phyloP scores from a whole-genome alignment of 2,797 vertebrate species.

The Sebastes oblongus region DNA sequence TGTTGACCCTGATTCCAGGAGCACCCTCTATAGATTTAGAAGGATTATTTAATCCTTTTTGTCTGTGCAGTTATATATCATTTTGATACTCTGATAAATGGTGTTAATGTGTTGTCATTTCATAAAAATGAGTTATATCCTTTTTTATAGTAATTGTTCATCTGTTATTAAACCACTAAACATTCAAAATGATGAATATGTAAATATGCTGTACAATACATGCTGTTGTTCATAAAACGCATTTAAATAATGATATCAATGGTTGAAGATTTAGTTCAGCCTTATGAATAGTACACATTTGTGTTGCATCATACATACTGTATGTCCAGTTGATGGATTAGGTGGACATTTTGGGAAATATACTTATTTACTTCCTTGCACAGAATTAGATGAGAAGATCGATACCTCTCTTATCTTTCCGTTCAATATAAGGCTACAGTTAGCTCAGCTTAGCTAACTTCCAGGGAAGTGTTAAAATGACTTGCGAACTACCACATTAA shows the following conservation, averaged over 20 bases:
- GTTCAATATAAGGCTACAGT: neutral
- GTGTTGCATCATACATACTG: neutral
- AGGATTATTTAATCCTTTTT: slow-evolving; percentile 55
- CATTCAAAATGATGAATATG: neutral
- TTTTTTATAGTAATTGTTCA: slow-evolving; percentile 1
- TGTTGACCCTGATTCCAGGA: slow-evolving; percentile 73
- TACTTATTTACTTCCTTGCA: neutral
- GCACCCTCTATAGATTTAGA: slow-evolving; percentile 60
- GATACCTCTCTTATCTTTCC: too few relatives aligned
- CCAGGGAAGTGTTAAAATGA: rapidly evolving
- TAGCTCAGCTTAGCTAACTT: neutral
- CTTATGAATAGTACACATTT: neutral
- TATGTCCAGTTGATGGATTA: slow-evolving; percentile 1
- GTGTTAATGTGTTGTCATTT: slow-evolving; percentile 55
- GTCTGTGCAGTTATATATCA: slow-evolving; percentile 42
- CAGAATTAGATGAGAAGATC: neutral
- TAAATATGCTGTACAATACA: neutral
- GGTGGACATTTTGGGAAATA: slow-evolving; percentile 6
- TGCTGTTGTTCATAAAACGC: slow-evolving; percentile 4
- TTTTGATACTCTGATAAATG: slow-evolving; percentile 32
- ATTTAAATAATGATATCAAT: neutral
- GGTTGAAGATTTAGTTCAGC: neutral
- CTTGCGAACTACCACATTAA: neutral
- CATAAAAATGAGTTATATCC: slow-evolving; percentile 17
- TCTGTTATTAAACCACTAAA: slow-evolving; percentile 4